phyloP scores from a whole-genome alignment of 2,113 vertebrate species.

The Nannospalax galili region DNA sequence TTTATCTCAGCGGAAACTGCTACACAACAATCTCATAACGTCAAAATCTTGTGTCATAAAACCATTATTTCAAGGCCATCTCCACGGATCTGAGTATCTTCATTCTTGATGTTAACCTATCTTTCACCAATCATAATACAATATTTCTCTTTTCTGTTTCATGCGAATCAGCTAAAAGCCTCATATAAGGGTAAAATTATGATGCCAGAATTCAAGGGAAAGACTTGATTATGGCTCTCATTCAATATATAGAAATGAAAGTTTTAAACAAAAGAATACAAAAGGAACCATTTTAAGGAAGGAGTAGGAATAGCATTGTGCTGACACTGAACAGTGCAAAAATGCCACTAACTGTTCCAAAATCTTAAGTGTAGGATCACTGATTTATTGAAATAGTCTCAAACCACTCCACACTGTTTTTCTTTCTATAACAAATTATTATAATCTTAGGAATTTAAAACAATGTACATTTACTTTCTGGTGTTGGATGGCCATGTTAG shows the following conservation, averaged over 20 bases:
- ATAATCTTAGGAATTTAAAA: background rate
- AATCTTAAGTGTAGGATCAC: background rate
- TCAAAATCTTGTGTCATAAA: background rate
- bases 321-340: background rate
- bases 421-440: background rate
- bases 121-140: background rate
- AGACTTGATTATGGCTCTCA: background rate
- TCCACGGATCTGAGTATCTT: accelerated
- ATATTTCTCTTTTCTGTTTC: too few species aligned
- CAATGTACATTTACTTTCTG: background rate
- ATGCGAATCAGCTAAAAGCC: background rate
- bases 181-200: background rate
- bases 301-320: background rate
- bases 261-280: background rate
- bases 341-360: background rate
- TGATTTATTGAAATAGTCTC: background rate
- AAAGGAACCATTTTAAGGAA: too few species aligned
- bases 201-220: background rate
- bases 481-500: background rate
- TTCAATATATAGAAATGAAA: background rate
- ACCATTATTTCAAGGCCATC: background rate
- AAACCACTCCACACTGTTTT: background rate
- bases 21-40: background rate
- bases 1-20: too few species aligned
- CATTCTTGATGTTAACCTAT: background rate